Evolutionary conservation across 2,113 vertebrate species (phyloP), one percentile per base, ranked within the genome.

Genomic region (Esox niger): DNA sequence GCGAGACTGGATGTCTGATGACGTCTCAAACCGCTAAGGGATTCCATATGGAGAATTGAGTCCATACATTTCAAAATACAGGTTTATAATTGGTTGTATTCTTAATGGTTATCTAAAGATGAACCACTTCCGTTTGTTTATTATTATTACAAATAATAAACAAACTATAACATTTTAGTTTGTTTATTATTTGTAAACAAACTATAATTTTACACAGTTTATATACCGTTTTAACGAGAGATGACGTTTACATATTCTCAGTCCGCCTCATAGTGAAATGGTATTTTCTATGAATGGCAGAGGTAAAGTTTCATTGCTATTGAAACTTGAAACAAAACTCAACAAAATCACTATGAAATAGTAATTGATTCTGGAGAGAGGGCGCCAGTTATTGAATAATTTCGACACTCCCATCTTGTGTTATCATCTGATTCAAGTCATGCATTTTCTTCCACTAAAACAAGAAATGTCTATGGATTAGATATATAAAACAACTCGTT

Each of bases 1-100:
- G 77, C 84, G 79, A 86, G 80, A 81, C 80, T 74, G 78, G 62
- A 31, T 63, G 82, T 69, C 55, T 68, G 70, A 80, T 69, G 72
- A 78, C 55, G 67, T 63, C 68, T 32, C 75, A 64, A 83, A 70
- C 69, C 56, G 2, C 17, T 49, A 64, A 79, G 71, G 74, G 68
- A 52, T 52, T 8, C 47, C 8, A 23, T 52, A 8, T 21, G 47
- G 47, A 23, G 29, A 15, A 59, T 30, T 30, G 6, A 59, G 26
- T 29, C 29, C 9, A 59, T 30, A 17, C 38, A 2, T 17, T 15
- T 30, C 26, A 31, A 17, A 11, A 30, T 59, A 5, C 31, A 29
- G 7, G 10, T 29, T 17, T 15, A 15, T 6, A 8, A 25, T 54
- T 15, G 6, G 49, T 4, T 21, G 4, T 57, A 27, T 17, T 29